phyloP scores from a whole-genome alignment of 2,797 vertebrate genomes.

The Pempheris klunzingeri region DNA sequence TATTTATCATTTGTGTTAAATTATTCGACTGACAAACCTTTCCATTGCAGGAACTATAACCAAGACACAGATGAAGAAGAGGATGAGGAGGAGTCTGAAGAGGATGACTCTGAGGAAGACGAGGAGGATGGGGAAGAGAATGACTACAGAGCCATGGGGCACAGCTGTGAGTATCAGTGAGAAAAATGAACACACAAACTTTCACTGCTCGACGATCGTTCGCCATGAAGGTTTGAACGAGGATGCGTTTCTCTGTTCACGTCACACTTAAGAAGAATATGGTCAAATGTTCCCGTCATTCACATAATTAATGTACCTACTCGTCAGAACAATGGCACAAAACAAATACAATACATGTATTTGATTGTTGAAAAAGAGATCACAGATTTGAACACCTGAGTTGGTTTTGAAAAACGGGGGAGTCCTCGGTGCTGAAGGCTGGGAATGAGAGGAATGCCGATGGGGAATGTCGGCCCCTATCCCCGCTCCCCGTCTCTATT shows the following conservation, averaged over 20 bases:
- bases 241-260: neutral
- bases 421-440: constrained; percentile 2
- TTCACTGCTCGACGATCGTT: too few relatives aligned
- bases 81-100: constrained; percentile 86
- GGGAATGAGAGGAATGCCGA: constrained; percentile 71
- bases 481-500: constrained; percentile 51
- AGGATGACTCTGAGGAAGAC: constrained; percentile 89
- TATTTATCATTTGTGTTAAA: neutral
- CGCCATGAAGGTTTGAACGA: neutral
- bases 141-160: constrained; percentile 91
- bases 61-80: constrained; percentile 93
- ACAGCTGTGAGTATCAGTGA: constrained; percentile 89
- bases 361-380: neutral
- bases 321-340: neutral
- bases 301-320: neutral
- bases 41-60: constrained; percentile 89
- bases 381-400: neutral
- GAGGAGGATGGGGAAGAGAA: constrained; percentile 90
- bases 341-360: neutral
- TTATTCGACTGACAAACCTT: neutral
- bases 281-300: neutral
- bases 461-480: constrained; percentile 24
- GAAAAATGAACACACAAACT: neutral
- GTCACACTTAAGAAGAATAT: neutral
- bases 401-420: constrained; percentile 10